Percentiles rank a stretch among this genome's conserved stretches.
Conservation (phyloP, 2,888 invertebrate genomes). For the Eupithecia subfuscata region DNA sequence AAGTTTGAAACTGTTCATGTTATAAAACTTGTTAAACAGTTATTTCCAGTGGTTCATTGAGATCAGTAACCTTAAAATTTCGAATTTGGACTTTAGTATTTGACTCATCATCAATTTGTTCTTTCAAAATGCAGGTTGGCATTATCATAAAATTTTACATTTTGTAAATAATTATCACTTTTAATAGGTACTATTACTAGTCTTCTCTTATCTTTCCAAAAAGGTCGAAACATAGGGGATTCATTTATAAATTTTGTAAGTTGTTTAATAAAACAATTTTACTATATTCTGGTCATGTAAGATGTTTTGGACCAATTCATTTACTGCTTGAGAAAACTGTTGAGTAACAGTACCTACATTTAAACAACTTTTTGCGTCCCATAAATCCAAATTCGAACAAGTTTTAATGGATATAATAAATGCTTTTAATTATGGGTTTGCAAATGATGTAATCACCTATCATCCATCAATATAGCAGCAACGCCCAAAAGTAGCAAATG, state of each 20-base stretch:
- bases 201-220: too few species aligned
- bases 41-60: constrained; percentile 38
- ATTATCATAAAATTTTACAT: not conserved
- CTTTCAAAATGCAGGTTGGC: not conserved
- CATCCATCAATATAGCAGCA: not conserved
- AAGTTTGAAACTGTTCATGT: constrained; percentile 23
- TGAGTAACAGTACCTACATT: not conserved
- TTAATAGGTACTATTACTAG: not conserved
- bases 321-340: not conserved
- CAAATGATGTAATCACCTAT: constrained; percentile 13
- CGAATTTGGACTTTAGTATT: constrained; percentile 10
- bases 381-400: constrained; percentile 21
- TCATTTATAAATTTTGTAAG: not conserved
- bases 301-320: not conserved
- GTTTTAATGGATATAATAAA: constrained; percentile 14
- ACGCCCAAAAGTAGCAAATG: not conserved
- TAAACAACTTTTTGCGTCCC: constrained; percentile 13
- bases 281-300: not conserved
- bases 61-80: constrained; percentile 37
- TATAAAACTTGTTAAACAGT: constrained; percentile 35
- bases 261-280: not conserved
- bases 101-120: not conserved
- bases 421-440: constrained; percentile 11
- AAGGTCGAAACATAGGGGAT: too few species aligned
- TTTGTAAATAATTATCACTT: not conserved